phyloP scores from a whole-genome alignment of 1,140 invertebrate species.

The Psilanteris sp. region DNA sequence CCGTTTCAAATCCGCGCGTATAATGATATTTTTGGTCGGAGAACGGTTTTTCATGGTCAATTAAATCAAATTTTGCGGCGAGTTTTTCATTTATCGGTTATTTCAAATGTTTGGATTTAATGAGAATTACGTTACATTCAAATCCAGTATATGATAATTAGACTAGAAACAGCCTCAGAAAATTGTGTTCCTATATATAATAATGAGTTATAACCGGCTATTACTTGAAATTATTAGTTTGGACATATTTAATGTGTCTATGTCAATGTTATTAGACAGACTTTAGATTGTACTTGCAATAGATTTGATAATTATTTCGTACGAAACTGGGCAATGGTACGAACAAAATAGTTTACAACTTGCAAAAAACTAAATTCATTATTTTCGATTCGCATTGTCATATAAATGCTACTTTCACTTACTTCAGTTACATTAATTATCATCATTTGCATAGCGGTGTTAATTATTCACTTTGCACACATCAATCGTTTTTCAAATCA shows the following conservation, averaged over 20 bases:
- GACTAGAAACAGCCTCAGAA: slow-evolving; percentile 16
- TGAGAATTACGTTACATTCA: not conserved
- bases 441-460: slow-evolving; percentile 36
- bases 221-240: not conserved
- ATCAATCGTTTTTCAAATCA: slow-evolving; percentile 30
- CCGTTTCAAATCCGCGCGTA: too few relatives aligned
- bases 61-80: too few relatives aligned
- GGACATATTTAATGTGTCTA: not conserved
- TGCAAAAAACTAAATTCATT: slow-evolving; percentile 47
- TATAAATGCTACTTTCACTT: slow-evolving; percentile 57
- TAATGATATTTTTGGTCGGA: too few relatives aligned
- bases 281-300: too few relatives aligned
- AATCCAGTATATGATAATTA: slow-evolving; percentile 2
- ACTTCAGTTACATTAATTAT: slow-evolving; percentile 56
- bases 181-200: slow-evolving; percentile 16
- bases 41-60: too few relatives aligned
- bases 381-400: slow-evolving; percentile 42
- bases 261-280: slow-evolving; percentile 10
- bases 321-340: too few relatives aligned
- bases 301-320: too few relatives aligned
- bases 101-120: too few relatives aligned
- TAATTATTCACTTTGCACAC: slow-evolving; percentile 37
- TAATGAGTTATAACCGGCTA: slow-evolving; percentile 1
- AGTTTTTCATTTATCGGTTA: too few relatives aligned
- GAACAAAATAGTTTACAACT: too few relatives aligned